Evolutionary conservation across 2,888 invertebrate species (phyloP).

Genomic region (Panopea generosa): DNA sequence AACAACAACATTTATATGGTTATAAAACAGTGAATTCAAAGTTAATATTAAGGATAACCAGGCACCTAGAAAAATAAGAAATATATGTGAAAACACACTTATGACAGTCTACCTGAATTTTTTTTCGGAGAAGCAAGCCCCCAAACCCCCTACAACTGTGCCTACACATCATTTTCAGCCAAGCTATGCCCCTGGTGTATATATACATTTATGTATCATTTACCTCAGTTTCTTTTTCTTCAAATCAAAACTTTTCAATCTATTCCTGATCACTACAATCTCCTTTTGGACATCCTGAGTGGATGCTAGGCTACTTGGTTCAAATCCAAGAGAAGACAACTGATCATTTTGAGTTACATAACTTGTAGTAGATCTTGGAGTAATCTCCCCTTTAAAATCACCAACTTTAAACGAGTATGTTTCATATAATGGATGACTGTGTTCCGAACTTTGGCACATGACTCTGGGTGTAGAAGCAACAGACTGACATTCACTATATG

Average conservation of each 20-base stretch:
- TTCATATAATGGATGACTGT: constrained; percentile 52
- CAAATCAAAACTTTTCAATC: constrained; percentile 71
- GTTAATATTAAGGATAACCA: no score
- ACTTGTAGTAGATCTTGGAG: constrained; percentile 47
- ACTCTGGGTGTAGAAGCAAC: constrained; percentile 55
- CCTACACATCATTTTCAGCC: no score
- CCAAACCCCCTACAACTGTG: no score
- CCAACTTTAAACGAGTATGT: constrained; percentile 41
- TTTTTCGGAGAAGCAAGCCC: no score
- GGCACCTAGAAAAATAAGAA: no score
- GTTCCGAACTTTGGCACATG: constrained; percentile 48
- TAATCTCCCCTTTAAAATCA: constrained; percentile 48
- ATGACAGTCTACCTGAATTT: no score
- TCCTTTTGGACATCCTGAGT: constrained; percentile 60
- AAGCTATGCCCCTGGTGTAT: no score
- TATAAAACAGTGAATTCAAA: no score
- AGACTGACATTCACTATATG: constrained; percentile 45
- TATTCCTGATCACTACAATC: constrained; percentile 74
- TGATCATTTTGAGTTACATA: constrained; percentile 22
- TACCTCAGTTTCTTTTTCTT: constrained; percentile 78
- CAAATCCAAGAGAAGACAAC: constrained; percentile 42
- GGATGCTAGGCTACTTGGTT: background rate
- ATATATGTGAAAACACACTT: no score
- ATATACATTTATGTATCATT: no score
- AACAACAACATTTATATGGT: no score